Evolutionary conservation across 1,140 invertebrate species (phyloP).

Genomic region (Drosophila teissieri): DNA sequence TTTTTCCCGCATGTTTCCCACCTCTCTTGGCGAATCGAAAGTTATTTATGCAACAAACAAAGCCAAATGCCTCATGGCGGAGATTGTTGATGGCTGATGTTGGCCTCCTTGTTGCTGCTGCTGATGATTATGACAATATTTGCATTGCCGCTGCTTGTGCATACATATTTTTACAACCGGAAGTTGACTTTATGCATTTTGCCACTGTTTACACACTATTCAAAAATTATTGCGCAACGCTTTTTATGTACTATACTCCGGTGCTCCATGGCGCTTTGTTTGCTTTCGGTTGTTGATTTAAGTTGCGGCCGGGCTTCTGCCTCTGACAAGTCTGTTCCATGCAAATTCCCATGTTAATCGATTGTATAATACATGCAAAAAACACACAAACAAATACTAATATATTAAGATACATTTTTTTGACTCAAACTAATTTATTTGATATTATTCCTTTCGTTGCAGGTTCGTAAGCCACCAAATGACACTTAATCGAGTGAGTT

Average conservation of each 20-base stretch:
- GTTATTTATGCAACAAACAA: constrained; percentile 58
- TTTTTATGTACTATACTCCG: constrained; percentile 42
- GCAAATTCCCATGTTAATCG: constrained; percentile 29
- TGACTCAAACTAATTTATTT: constrained; percentile 24
- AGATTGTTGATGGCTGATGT: constrained; percentile 25
- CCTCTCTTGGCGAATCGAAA: constrained; percentile 22
- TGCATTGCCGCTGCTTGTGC: constrained; percentile 54
- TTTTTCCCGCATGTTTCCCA: not conserved
- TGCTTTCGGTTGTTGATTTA: constrained; percentile 27
- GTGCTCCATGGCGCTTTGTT: constrained; percentile 3
- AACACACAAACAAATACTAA: constrained; percentile 38
- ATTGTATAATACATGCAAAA: constrained; percentile 41
- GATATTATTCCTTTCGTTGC: constrained; percentile 53
- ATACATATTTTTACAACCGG: constrained; percentile 64
- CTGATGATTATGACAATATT: constrained; percentile 82
- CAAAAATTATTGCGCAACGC: constrained; percentile 79
- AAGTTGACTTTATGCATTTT: constrained; percentile 82
- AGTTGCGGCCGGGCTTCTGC: constrained; percentile 27
- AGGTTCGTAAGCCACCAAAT: constrained; percentile 50
- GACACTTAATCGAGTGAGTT: constrained; percentile 18
- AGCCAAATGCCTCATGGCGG: constrained; percentile 51
- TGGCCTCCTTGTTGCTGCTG: constrained; percentile 29
- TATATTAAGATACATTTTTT: constrained; percentile 33
- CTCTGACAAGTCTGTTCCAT: constrained; percentile 18
- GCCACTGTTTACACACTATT: constrained; percentile 79